phyloP scores from a whole-genome alignment of 1,140 invertebrate species.

The Drosophila aff. region DNA sequence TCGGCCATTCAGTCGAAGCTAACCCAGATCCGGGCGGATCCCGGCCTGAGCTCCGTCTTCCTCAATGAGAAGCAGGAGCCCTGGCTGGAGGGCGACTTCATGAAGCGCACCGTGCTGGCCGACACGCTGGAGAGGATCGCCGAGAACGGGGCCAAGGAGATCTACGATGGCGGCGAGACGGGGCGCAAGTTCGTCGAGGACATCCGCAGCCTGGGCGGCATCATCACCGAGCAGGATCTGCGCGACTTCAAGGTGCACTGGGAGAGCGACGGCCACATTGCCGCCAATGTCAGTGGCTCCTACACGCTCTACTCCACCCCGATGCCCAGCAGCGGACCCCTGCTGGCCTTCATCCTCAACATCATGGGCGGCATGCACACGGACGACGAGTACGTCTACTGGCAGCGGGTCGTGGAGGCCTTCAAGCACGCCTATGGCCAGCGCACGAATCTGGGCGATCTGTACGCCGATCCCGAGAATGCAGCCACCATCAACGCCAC shows the following conservation, averaged over 20 bases:
- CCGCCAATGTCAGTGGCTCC: constrained; percentile 86
- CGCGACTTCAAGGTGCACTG: constrained; percentile 87
- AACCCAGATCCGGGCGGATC: constrained; percentile 87
- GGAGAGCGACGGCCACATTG: constrained; percentile 86
- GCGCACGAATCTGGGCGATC: constrained; percentile 94
- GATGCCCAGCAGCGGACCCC: constrained; percentile 92
- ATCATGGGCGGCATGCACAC: constrained; percentile 89
- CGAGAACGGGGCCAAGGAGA: constrained; percentile 87
- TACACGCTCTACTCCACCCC: constrained; percentile 91
- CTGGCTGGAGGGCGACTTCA: constrained; percentile 89
- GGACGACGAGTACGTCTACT: constrained; percentile 85
- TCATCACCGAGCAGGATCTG: constrained; percentile 92
- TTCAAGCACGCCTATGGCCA: constrained; percentile 98
- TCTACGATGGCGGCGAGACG: constrained; percentile 90
- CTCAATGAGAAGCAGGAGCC: constrained; percentile 88
- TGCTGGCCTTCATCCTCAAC: constrained; percentile 93
- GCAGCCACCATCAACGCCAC: constrained; percentile 44
- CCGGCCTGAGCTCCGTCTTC: constrained; percentile 88
- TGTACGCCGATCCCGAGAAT: constrained; percentile 85
- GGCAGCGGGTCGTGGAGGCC: constrained; percentile 94
- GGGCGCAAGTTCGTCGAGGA: constrained; percentile 89
- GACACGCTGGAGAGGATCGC: constrained; percentile 91
- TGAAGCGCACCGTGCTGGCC: constrained; percentile 89
- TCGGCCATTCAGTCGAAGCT: constrained; percentile 87
- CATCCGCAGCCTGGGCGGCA: constrained; percentile 89